Evolutionary conservation across 2,888 invertebrate species (phyloP).

Genomic region (Rhyacophila evoluta): DNA sequence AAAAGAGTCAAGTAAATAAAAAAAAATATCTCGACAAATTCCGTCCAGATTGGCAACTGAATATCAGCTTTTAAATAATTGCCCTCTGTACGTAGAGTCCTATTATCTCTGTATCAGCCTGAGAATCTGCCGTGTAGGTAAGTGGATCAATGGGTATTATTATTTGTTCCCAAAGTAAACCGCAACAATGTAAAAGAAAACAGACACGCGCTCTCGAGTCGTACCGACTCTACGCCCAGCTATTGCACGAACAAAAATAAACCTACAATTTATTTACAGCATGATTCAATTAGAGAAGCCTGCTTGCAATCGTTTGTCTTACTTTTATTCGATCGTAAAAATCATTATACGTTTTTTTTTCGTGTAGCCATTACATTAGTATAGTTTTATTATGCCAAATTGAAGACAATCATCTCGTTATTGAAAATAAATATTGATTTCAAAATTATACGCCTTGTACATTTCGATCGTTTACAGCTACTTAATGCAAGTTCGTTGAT

Average conservation of each 20-base stretch:
- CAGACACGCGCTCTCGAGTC: constrained; percentile 1
- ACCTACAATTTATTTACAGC: neutral
- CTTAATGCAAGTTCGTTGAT: no score
- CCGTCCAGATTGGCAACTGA: neutral
- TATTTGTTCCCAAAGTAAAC: neutral
- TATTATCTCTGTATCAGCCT: neutral
- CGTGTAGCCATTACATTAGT: neutral
- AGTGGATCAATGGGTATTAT: neutral
- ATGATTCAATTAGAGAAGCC: neutral
- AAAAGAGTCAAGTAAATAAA: no score
- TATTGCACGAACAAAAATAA: neutral
- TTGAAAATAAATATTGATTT: neutral
- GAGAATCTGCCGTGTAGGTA: constrained; percentile 7
- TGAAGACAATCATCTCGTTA: neutral
- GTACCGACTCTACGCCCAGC: neutral
- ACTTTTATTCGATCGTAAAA: neutral
- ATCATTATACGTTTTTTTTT: neutral
- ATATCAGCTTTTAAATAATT: neutral
- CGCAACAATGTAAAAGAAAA: neutral
- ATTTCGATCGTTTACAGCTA: no score
- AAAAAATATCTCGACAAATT: neutral
- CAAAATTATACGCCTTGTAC: no score
- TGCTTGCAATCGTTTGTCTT: neutral
- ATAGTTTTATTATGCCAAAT: neutral
- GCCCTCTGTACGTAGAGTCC: neutral